A percentile compares a stretch with the other conserved stretches of the same genome.
Evolutionary conservation across 2,113 vertebrate genomes (phyloP).

Genomic region (Hucho hucho): DNA sequence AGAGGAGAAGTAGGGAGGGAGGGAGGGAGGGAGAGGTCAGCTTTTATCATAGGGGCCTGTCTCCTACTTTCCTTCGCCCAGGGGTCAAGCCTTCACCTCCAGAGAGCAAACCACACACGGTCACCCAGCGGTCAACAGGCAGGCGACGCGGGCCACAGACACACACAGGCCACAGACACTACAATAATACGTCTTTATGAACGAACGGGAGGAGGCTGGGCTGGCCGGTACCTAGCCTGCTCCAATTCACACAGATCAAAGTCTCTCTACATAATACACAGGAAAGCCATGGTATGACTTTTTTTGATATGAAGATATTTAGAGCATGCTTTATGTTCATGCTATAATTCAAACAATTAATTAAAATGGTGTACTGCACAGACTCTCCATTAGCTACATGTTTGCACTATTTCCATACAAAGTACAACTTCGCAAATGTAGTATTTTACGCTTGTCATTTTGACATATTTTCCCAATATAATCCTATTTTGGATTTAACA

Average conservation of each 20-base stretch:
- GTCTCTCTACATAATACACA: neutral
- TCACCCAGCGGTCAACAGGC: conserved; percentile 84
- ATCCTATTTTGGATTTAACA: neutral
- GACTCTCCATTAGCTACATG: neutral
- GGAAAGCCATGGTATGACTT: conserved; percentile 10
- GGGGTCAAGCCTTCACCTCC: conserved; percentile 88
- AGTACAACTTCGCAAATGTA: neutral
- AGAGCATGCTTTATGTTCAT: neutral
- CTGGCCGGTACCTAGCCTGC: neutral
- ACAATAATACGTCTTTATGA: conserved; percentile 13
- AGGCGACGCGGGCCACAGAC: neutral
- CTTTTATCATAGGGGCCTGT: conserved; percentile 86
- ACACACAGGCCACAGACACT: neutral
- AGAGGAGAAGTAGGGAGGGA: neutral
- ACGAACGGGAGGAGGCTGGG: neutral
- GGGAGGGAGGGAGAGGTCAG: conserved; percentile 24
- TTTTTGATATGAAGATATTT: neutral
- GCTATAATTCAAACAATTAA: neutral
- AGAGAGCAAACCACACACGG: conserved; percentile 85
- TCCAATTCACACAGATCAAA: neutral
- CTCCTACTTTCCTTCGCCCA: conserved; percentile 82
- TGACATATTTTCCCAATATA: neutral
- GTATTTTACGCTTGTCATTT: neutral
- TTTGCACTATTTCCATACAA: neutral
- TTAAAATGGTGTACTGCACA: neutral